phyloP scores from a whole-genome alignment of 1,140 invertebrate genomes.

The Delia radicum region DNA sequence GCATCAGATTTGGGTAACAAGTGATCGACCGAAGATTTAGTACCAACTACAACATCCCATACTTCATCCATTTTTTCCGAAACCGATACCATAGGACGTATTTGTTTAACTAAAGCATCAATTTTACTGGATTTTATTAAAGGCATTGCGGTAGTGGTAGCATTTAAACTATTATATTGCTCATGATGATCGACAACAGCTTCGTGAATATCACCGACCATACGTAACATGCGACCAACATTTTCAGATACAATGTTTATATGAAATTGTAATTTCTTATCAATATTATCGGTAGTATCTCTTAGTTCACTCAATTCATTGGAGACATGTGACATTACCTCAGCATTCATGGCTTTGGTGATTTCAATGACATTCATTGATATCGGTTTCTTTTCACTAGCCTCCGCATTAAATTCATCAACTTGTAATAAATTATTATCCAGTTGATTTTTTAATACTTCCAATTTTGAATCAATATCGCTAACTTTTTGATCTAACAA shows the following conservation, averaged over 20 bases:
- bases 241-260: constrained; percentile 81
- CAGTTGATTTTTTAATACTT: constrained; percentile 75
- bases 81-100: constrained; percentile 78
- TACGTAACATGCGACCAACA: constrained; percentile 71
- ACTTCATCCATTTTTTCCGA: constrained; percentile 88
- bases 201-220: constrained; percentile 78
- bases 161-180: constrained; percentile 47
- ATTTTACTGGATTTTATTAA: constrained; percentile 70
- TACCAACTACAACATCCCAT: constrained; percentile 83
- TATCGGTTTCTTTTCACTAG: constrained; percentile 80
- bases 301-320: constrained; percentile 73
- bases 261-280: constrained; percentile 80
- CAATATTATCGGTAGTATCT: constrained; percentile 73
- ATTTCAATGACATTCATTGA: constrained; percentile 78
- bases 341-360: constrained; percentile 73
- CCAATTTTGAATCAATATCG: constrained; percentile 76
- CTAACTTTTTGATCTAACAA: constrained; percentile 78
- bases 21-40: constrained; percentile 81
- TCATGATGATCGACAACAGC: constrained; percentile 71
- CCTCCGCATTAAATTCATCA: constrained; percentile 80
- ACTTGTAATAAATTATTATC: constrained; percentile 77
- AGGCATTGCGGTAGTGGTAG: constrained; percentile 61
- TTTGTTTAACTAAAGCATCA: constrained; percentile 74
- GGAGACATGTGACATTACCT: constrained; percentile 73
- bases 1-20: constrained; percentile 83